phyloP scores from a whole-genome alignment of 2,888 invertebrate species.

The Dicycla oo region DNA sequence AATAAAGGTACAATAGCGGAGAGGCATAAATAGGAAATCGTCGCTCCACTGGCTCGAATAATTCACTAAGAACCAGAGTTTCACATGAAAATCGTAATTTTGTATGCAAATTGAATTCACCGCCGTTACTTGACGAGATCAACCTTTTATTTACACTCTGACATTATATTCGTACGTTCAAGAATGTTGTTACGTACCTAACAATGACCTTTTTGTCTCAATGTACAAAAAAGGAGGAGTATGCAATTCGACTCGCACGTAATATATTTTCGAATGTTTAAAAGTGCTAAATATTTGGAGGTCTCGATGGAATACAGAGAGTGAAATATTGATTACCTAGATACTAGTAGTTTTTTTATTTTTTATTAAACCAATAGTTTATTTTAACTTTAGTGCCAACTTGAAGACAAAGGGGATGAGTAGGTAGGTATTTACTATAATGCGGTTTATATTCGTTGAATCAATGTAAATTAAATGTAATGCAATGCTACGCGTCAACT shows the following conservation, averaged over 20 bases:
- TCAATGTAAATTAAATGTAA: neutral
- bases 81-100: constrained; percentile 88
- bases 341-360: too few relatives aligned
- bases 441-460: neutral
- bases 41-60: constrained; percentile 89
- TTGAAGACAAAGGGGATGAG: neutral
- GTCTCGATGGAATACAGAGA: constrained; percentile 8
- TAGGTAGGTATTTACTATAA: neutral
- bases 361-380: neutral
- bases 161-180: constrained; percentile 65
- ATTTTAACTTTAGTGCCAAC: neutral
- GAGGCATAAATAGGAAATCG: constrained; percentile 87
- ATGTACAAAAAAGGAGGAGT: constrained; percentile 53
- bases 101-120: constrained; percentile 86
- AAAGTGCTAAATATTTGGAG: constrained; percentile 27
- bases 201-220: constrained; percentile 62
- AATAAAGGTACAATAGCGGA: constrained; percentile 85
- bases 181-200: constrained; percentile 57
- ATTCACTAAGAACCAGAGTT: constrained; percentile 85
- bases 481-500: neutral
- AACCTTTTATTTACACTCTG: constrained; percentile 73
- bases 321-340: neutral
- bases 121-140: constrained; percentile 75
- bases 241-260: constrained; percentile 28
- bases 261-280: constrained; percentile 27